Conservation (phyloP, 2,797 vertebrate species). For the Tenualosa thibaudeaui region DNA sequence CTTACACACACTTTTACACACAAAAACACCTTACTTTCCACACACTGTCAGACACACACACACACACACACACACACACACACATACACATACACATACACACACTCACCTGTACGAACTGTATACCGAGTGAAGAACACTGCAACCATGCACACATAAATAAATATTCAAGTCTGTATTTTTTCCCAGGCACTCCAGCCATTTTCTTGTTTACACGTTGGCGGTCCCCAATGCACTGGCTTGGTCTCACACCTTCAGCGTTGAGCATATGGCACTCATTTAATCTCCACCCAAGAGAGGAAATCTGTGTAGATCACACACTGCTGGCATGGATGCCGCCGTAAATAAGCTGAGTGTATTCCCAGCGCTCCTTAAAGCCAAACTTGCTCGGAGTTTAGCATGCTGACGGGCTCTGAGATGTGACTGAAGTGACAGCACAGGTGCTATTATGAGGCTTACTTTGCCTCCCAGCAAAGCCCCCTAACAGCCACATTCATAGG, state of each 20-base stretch:
- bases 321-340: conserved; percentile 11
- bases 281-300: conserved; percentile 30
- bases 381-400: conserved; percentile 11
- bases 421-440: conserved; percentile 18
- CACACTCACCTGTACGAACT: neutral
- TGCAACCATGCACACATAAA: neutral
- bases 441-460: neutral
- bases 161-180: neutral
- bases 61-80: conserved; percentile 8
- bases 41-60: neutral
- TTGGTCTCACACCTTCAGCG: conserved; percentile 21
- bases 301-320: conserved; percentile 17
- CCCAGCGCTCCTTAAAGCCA: conserved; percentile 15
- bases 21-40: neutral
- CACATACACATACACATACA: neutral
- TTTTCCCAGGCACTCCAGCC: neutral
- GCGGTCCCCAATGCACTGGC: neutral
- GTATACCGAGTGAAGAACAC: neutral
- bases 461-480: neutral
- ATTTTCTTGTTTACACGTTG: conserved; percentile 26
- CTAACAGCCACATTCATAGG: neutral
- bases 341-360: conserved; percentile 20
- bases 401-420: conserved; percentile 17
- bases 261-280: conserved; percentile 22
- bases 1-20: neutral